These are phyloP conservation scores for Notodonta ziczac DNA, from an alignment of 2,888 invertebrate genomes.

Conservation along the genomic window DNA sequence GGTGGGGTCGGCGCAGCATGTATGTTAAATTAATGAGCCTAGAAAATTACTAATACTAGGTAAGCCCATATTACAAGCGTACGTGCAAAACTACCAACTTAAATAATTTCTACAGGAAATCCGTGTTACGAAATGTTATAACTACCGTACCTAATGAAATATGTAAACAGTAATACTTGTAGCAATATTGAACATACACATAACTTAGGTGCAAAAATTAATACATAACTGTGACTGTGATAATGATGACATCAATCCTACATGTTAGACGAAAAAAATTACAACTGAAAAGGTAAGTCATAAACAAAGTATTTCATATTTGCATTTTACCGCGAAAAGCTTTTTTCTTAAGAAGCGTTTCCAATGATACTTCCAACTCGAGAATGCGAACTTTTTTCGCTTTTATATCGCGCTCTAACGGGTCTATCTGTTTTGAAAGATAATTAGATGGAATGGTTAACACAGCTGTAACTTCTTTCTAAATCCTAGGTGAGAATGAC, in stretches of 20 bases:
- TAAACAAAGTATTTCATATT: constrained; percentile 5
- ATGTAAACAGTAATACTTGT: constrained; percentile 11
- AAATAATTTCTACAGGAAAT: constrained; percentile 4
- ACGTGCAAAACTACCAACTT: not conserved
- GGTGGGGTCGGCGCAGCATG: no score
- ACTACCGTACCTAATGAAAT: constrained; percentile 7
- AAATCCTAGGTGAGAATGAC: constrained; percentile 9
- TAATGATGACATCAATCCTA: constrained; percentile 25
- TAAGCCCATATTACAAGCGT: not conserved
- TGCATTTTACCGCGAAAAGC: constrained; percentile 79
- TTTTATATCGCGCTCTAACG: constrained; percentile 93
- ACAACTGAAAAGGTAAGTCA: constrained; percentile 68
- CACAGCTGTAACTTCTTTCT: constrained; percentile 79
- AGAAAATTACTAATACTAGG: constrained; percentile 6
- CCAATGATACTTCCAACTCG: constrained; percentile 93
- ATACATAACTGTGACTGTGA: constrained; percentile 28
- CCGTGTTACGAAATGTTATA: not conserved
- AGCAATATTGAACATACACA: constrained; percentile 13
- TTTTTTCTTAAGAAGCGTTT: constrained; percentile 90
- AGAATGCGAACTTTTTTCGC: constrained; percentile 92
- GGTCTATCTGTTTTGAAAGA: constrained; percentile 87
- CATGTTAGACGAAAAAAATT: constrained; percentile 67
- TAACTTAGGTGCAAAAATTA: constrained; percentile 34
- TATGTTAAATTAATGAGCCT: constrained; percentile 8
- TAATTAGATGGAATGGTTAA: constrained; percentile 27